Conservation (phyloP, 2,113 vertebrate species). For the Phyllostomus discolor region DNA sequence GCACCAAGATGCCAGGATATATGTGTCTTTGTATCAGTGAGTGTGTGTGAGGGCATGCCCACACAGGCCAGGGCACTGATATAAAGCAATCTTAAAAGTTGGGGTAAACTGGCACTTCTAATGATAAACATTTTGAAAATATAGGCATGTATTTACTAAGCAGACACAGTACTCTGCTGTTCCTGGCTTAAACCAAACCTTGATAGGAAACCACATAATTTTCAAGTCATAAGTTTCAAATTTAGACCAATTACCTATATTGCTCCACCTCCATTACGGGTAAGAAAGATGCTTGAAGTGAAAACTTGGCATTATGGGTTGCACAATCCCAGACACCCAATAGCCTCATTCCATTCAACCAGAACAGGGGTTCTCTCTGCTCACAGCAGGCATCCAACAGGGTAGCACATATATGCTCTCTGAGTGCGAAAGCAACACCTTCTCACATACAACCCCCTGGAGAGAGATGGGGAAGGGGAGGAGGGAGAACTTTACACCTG, state of each 20-base stretch:
- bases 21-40: neutral
- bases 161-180: neutral
- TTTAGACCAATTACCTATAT: constrained; percentile 14
- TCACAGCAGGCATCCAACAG: constrained; percentile 75
- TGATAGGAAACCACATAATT: constrained; percentile 17
- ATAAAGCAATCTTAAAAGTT: constrained; percentile 40
- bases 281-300: constrained; percentile 51
- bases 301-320: constrained; percentile 57
- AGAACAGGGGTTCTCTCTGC: constrained; percentile 69
- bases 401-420: constrained; percentile 74
- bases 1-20: neutral
- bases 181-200: neutral
- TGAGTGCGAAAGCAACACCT: constrained; percentile 79
- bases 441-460: constrained; percentile 78
- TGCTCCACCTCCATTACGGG: neutral
- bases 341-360: constrained; percentile 56
- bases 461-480: constrained; percentile 67
- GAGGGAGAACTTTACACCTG: constrained; percentile 75
- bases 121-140: constrained; percentile 12
- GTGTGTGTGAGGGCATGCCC: neutral
- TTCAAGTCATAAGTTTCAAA: constrained; percentile 42
- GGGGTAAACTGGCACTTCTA: neutral
- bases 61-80: neutral
- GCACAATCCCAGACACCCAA: constrained; percentile 50
- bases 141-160: constrained; percentile 32